Evolutionary conservation across 2,888 invertebrate species (phyloP).

Genomic region (Eupsilia transversa): DNA sequence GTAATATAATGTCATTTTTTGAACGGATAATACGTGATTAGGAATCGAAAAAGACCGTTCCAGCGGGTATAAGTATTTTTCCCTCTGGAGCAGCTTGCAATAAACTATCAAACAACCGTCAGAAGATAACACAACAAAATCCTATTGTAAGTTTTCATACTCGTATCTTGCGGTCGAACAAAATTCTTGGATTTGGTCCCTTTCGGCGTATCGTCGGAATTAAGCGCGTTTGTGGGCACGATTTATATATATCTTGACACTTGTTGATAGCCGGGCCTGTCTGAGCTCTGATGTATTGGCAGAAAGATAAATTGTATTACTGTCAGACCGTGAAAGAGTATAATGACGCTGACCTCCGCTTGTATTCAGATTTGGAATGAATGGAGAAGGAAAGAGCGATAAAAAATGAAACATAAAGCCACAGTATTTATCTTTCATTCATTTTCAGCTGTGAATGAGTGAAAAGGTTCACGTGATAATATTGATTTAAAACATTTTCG

Average conservation of each 20-base stretch:
- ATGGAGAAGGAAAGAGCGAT: slow-evolving; percentile 50
- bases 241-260: slow-evolving; percentile 85
- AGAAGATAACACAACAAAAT: slow-evolving; percentile 36
- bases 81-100: not conserved
- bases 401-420: slow-evolving; percentile 50
- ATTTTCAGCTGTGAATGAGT: slow-evolving; percentile 29
- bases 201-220: slow-evolving; percentile 54
- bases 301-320: slow-evolving; percentile 77
- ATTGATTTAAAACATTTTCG: slow-evolving; percentile 34
- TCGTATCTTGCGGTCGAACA: slow-evolving; percentile 40
- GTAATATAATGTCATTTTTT: not conserved
- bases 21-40: not conserved
- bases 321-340: slow-evolving; percentile 71
- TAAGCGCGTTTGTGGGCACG: slow-evolving; percentile 69
- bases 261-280: slow-evolving; percentile 84
- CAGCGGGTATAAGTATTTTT: not conserved
- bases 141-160: slow-evolving; percentile 45
- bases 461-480: slow-evolving; percentile 25
- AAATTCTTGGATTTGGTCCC: slow-evolving; percentile 55
- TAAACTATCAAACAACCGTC: slow-evolving; percentile 17
- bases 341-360: slow-evolving; percentile 68
- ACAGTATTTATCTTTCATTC: slow-evolving; percentile 50
- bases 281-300: slow-evolving; percentile 74
- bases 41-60: not conserved
- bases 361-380: slow-evolving; percentile 60